phyloP scores from a whole-genome alignment of 2,888 invertebrate genomes.

The Euproctis similis region DNA sequence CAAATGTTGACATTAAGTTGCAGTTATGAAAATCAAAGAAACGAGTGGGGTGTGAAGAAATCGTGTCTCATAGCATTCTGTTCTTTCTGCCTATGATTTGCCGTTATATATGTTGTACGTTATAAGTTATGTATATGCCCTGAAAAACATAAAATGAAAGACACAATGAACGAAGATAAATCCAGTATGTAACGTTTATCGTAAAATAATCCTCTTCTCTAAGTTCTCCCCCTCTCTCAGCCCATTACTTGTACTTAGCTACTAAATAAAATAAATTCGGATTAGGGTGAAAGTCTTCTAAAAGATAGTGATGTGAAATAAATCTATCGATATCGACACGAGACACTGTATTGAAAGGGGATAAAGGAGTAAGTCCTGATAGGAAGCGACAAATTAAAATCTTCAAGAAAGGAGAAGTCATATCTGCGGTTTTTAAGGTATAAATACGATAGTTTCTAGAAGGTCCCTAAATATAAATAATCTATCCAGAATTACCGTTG shows the following conservation, averaged over 20 bases:
- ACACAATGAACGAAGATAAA: slow-evolving; percentile 24
- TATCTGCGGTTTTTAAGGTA: neutral
- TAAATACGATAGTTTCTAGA: neutral
- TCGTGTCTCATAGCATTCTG: too few relatives aligned
- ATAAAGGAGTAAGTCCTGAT: too few relatives aligned
- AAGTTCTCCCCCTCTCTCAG: slow-evolving; percentile 22
- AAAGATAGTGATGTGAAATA: slow-evolving; percentile 23
- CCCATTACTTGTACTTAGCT: slow-evolving; percentile 45
- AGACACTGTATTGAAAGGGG: neutral
- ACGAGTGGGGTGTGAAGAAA: too few relatives aligned
- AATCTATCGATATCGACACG: slow-evolving; percentile 9
- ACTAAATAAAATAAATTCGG: slow-evolving; percentile 53
- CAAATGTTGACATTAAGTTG: too few relatives aligned
- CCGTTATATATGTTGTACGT: too few relatives aligned
- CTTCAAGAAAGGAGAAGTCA: neutral
- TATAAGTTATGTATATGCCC: too few relatives aligned
- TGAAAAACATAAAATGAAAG: too few relatives aligned
- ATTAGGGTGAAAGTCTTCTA: slow-evolving; percentile 41
- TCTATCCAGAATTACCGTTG: too few relatives aligned
- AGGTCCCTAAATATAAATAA: too few relatives aligned
- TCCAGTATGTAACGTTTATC: slow-evolving; percentile 24
- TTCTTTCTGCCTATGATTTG: too few relatives aligned
- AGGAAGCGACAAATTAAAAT: neutral
- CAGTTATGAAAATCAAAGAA: too few relatives aligned
- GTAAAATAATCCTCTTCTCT: slow-evolving; percentile 34